A percentile compares a stretch with the other conserved stretches of the same genome.
Conservation (phyloP, 1,140 invertebrate genomes). For the Polypedilum pembai region DNA sequence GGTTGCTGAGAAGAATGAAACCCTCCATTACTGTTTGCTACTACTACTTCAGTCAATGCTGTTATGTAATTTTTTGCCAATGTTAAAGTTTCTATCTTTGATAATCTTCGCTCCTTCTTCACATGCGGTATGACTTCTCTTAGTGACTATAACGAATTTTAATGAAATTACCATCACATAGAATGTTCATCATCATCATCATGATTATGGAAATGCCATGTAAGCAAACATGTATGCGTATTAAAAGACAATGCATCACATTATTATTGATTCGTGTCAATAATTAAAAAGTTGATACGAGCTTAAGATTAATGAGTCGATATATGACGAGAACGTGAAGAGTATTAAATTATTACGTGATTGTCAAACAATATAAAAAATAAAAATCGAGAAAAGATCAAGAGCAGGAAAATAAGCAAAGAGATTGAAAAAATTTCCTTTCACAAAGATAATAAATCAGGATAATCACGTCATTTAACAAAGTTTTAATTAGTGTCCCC, state of each 20-base stretch:
- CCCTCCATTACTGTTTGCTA: conserved; percentile 32
- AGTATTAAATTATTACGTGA: conserved; percentile 24
- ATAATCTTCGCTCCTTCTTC: conserved; percentile 72
- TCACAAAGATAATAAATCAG: not conserved
- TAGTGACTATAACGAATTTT: conserved; percentile 52
- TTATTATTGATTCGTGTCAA: conserved; percentile 18
- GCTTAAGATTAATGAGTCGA: not conserved
- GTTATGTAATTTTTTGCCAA: conserved; percentile 86
- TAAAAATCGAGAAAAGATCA: not conserved
- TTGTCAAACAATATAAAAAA: not conserved
- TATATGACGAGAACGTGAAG: conserved; percentile 11
- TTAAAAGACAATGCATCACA: not conserved
- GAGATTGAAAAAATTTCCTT: not conserved
- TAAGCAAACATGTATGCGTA: not conserved
- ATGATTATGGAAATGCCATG: not conserved
- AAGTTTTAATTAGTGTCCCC: conserved; percentile 23
- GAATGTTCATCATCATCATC: not conserved
- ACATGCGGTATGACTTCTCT: conserved; percentile 82
- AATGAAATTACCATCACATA: not conserved
- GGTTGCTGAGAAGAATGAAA: not conserved
- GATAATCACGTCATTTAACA: conserved; percentile 24
- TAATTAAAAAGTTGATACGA: not conserved
- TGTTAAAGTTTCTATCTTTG: conserved; percentile 81
- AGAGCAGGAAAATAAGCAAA: not conserved
- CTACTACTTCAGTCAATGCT: conserved; percentile 78